Conservation (phyloP, 2,797 vertebrate species). For the Phylloscopus collybita region DNA sequence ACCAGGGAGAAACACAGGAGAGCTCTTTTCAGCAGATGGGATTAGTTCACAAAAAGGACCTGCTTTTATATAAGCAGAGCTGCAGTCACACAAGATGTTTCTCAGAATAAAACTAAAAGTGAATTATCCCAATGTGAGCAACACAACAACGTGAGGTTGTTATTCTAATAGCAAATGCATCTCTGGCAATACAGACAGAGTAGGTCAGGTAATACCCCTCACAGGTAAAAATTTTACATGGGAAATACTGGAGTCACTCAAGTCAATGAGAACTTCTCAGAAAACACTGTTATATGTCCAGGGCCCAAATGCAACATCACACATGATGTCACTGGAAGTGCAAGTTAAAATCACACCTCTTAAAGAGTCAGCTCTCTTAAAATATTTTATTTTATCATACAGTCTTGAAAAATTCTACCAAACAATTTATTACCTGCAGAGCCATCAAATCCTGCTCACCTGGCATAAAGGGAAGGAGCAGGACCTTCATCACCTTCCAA, state of each 20-base stretch:
- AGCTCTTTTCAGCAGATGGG: neutral
- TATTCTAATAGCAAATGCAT: neutral
- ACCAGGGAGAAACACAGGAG: neutral
- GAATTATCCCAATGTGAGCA: neutral
- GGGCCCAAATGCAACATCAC: neutral
- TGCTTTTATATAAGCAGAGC: neutral
- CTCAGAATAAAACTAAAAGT: neutral
- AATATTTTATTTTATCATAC: too few relatives aligned
- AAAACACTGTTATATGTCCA: neutral
- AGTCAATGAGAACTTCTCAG: neutral
- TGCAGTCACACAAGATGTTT: neutral
- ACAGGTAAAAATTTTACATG: neutral
- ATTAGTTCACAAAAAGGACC: neutral
- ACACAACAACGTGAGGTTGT: neutral
- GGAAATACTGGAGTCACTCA: neutral
- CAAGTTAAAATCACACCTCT: neutral
- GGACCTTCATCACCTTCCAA: neutral
- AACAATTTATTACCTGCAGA: neutral
- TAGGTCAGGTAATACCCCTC: neutral
- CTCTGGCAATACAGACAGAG: neutral
- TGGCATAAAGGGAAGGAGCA: neutral
- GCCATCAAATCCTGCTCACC: neutral
- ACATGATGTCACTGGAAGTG: neutral
- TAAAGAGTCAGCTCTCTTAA: neutral
- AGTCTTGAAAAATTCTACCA: neutral